These are phyloP conservation scores for Ptiloglossa arizonensis DNA, from an alignment of 1,140 invertebrate species.

Conservation along the genomic window DNA sequence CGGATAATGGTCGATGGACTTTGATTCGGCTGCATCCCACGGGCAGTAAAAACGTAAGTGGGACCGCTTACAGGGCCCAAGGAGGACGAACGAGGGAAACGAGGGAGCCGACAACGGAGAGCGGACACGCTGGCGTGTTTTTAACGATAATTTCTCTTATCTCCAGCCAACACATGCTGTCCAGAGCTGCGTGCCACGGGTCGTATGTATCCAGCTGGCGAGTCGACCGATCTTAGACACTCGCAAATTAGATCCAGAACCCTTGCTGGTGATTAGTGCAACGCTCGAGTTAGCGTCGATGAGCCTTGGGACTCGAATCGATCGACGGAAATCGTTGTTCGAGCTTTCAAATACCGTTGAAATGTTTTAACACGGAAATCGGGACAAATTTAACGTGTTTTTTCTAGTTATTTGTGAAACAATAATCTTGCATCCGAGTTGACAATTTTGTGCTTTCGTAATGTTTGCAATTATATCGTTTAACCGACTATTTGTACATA, in stretches of 20 bases:
- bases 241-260: conserved; percentile 56
- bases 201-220: conserved; percentile 50
- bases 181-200: conserved; percentile 50
- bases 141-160: conserved; percentile 68
- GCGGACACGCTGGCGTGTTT: conserved; percentile 62
- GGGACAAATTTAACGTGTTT: no score
- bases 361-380: no score
- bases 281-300: background rate
- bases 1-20: conserved; percentile 18
- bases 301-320: background rate
- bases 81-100: conserved; percentile 39
- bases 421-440: no score
- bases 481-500: no score
- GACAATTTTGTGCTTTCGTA: no score
- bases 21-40: conserved; percentile 5
- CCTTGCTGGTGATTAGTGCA: conserved; percentile 4
- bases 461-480: no score
- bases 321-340: no score
- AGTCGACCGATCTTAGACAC: conserved; percentile 56
- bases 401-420: no score
- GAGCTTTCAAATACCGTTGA: no score
- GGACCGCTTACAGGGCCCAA: conserved; percentile 40
- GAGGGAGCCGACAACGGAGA: conserved; percentile 26
- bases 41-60: conserved; percentile 57
- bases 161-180: conserved; percentile 61